Conservation (phyloP, 2,888 invertebrate species). For the Caenorhabditis drosophilae region DNA sequence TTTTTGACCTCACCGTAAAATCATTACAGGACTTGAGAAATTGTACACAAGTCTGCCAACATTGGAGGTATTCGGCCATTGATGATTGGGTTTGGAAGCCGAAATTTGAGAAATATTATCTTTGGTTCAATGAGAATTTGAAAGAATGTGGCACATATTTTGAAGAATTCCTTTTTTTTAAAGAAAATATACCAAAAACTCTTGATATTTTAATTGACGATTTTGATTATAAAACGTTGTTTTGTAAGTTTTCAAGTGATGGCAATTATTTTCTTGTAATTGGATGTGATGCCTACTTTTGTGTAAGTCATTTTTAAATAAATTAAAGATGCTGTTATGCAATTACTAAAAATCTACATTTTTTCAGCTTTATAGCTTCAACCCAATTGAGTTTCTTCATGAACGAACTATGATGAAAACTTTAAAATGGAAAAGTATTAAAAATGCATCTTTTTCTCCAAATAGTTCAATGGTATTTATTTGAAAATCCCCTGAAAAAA, state of each 20-base stretch:
- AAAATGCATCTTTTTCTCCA: constrained; percentile 5
- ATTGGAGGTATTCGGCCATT: constrained; percentile 3
- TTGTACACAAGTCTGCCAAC: constrained; percentile 6
- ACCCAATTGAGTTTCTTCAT: constrained; percentile 8
- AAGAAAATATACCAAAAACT: constrained; percentile 1
- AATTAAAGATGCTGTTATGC: neutral
- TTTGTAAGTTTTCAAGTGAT: constrained; percentile 4
- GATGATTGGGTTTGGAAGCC: constrained; percentile 9
- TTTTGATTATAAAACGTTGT: constrained; percentile 3
- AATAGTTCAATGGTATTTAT: constrained; percentile 1
- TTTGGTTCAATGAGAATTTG: constrained; percentile 6
- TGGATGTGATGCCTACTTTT: constrained; percentile 9
- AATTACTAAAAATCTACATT: too few species aligned
- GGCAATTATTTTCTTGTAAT: constrained; percentile 2
- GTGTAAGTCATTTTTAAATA: neutral
- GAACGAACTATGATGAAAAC: constrained; percentile 4
- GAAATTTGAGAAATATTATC: constrained; percentile 2
- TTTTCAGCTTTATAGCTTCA: constrained; percentile 1
- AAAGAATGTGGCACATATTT: neutral
- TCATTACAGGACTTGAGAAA: constrained; percentile 4
- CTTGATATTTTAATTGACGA: constrained; percentile 4
- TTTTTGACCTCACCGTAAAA: too few species aligned
- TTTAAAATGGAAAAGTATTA: neutral
- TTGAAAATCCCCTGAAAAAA: neutral
- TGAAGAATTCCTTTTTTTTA: constrained; percentile 4